Conservation (phyloP, 2,888 invertebrate species). For the Archips xylosteana region DNA sequence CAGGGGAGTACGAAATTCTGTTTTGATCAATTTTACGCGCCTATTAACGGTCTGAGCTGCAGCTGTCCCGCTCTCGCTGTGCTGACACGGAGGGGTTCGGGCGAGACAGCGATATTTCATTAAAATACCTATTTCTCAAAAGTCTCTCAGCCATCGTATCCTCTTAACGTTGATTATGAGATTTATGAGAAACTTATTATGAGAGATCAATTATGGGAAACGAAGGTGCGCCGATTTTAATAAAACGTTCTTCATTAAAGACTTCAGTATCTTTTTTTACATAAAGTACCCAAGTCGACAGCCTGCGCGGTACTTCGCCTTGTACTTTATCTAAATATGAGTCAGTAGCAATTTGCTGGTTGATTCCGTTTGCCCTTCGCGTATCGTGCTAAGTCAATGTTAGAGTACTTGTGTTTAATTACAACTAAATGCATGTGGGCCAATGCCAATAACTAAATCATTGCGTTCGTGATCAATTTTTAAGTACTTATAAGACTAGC, state of each 20-base stretch:
- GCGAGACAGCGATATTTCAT: too few species aligned
- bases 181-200: too few species aligned
- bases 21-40: too few species aligned
- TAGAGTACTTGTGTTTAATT: constrained; percentile 59
- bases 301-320: constrained; percentile 54
- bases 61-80: too few species aligned
- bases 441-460: constrained; percentile 49
- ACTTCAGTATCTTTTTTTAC: constrained; percentile 12
- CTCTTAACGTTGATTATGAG: too few species aligned
- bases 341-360: constrained; percentile 63
- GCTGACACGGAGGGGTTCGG: too few species aligned
- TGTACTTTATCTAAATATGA: constrained; percentile 76
- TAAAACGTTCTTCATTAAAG: not conserved
- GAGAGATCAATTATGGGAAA: too few species aligned
- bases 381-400: constrained; percentile 65
- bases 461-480: constrained; percentile 36
- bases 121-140: too few species aligned
- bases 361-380: constrained; percentile 64
- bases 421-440: constrained; percentile 50
- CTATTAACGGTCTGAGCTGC: too few species aligned
- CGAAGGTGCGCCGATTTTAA: too few species aligned
- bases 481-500: constrained; percentile 10
- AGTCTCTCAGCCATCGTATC: too few species aligned
- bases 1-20: too few species aligned
- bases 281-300: constrained; percentile 45